A percentile compares a stretch with the other conserved stretches of the same genome.
These are phyloP conservation scores for Pelvicachromis taeniatus DNA, from an alignment of 2,113 vertebrate genomes.

Conservation along the genomic window DNA sequence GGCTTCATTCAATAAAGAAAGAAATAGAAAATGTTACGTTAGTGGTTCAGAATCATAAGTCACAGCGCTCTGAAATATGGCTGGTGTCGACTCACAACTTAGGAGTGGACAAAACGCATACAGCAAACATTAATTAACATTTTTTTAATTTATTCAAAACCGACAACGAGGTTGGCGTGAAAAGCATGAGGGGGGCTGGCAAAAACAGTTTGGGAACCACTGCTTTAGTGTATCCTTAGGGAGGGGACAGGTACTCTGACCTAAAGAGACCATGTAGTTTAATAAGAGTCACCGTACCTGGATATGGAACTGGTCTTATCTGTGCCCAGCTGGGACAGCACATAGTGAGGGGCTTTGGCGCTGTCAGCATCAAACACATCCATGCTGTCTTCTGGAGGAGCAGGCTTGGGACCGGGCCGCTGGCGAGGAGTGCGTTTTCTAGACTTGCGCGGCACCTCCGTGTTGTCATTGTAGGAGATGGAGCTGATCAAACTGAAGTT, in stretches of 20 bases:
- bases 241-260: background rate
- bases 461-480: slow-evolving; percentile 97
- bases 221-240: background rate
- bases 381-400: slow-evolving; percentile 92
- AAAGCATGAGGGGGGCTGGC: too few species aligned
- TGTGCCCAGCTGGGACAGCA: slow-evolving; percentile 94
- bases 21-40: too few species aligned
- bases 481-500: slow-evolving; percentile 99
- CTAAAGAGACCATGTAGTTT: background rate
- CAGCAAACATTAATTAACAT: too few species aligned
- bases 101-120: too few species aligned
- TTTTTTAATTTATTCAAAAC: too few species aligned
- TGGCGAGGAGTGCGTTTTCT: slow-evolving; percentile 95
- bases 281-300: slow-evolving; percentile 64
- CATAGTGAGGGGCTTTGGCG: slow-evolving; percentile 98
- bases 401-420: slow-evolving; percentile 88
- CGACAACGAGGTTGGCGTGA: too few species aligned
- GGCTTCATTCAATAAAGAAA: too few species aligned
- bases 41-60: too few species aligned
- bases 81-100: too few species aligned
- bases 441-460: slow-evolving; percentile 95
- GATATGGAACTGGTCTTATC: slow-evolving; percentile 88
- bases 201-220: too few species aligned
- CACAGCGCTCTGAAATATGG: too few species aligned
- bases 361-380: slow-evolving; percentile 99